Base-by-base conservation (phyloP, 1,140 invertebrate species). In the Antheraea pernyi region DNA sequence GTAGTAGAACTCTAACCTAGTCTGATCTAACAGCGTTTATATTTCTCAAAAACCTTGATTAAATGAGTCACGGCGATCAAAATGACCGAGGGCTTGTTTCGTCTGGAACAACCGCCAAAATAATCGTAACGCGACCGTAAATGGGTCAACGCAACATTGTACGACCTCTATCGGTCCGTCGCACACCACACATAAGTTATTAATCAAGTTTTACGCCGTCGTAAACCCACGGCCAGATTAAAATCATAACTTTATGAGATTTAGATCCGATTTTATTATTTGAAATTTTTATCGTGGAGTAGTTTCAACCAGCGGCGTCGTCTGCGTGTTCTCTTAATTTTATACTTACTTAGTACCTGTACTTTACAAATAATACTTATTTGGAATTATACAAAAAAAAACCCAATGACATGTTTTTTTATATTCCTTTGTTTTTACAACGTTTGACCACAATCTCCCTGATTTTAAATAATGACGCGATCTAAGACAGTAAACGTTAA, bases 121-220 rank as follows among this genome's bases (percentile, higher is more conserved):
- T 87, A 87, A 65, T 79, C 64, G 77, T 68, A 42, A 68, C 37
- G 73, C 68, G 70, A 72, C 62, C 67, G 64, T 75, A 89, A 83
- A 87, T 88, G 81, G 86, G 85, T 86, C 85, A 88, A 77, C 75
- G 84, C 85, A 88, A 87, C 86, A 85, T 74, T 85, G 85, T 89
- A 53, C 75, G 65, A 83, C 80, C 78, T 79, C 76, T 80, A 74
- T 77, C 71, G 68, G 65, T 65, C 65, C 69, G 71, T 76, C 77
- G 80, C 79, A 79, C 75, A 71, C 81, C 63, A 37, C 7, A 65
- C 83, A 68, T 78, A 72, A 76, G 81, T 84, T 90, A 86, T 89
- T 91, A 91, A 91, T 91, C 87, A 91, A 91, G 39, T 85, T 89
- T 89, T 85, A 91, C 78, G 82, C 66, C 81, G 73, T 88, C 89